These are phyloP conservation scores for Chrysaora quinquecirrha DNA, from an alignment of 30 jellyfish, hydroid and myxozoan species.

Conservation along the genomic window DNA sequence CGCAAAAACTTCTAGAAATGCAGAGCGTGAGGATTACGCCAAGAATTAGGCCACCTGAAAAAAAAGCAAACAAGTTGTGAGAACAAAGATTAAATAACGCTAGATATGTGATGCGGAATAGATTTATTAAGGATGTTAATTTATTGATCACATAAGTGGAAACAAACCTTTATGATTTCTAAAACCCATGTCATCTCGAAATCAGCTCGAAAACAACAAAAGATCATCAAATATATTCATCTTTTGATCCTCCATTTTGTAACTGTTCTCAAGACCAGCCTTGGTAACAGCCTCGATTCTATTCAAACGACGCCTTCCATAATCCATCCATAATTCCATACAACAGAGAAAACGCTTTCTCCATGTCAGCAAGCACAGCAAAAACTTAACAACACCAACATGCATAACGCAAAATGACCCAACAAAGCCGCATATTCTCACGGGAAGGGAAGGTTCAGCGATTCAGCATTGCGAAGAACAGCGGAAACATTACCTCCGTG, in stretches of 20 bases:
- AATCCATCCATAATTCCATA: too few relatives aligned
- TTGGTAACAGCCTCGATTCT: conserved; percentile 1
- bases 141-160: background rate
- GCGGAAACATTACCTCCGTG: too few relatives aligned
- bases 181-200: conserved; percentile 30
- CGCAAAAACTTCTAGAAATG: background rate
- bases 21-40: background rate
- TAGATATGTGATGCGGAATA: background rate
- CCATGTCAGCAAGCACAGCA: too few relatives aligned
- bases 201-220: background rate
- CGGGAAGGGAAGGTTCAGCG: too few relatives aligned
- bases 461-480: too few relatives aligned
- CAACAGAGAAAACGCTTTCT: too few relatives aligned
- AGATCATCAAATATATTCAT: background rate
- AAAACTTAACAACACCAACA: too few relatives aligned
- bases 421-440: too few relatives aligned
- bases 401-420: too few relatives aligned
- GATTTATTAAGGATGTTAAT: too few relatives aligned
- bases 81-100: background rate
- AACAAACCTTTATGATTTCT: conserved; percentile 12
- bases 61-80: background rate
- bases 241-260: background rate
- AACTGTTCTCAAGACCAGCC: background rate
- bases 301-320: too few relatives aligned
- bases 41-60: conserved; percentile 14